Percentiles rank a stretch among this genome's conserved stretches.
Evolutionary conservation across 2,797 vertebrate genomes (phyloP).

Genomic region (Cheirogaleus major): DNA sequence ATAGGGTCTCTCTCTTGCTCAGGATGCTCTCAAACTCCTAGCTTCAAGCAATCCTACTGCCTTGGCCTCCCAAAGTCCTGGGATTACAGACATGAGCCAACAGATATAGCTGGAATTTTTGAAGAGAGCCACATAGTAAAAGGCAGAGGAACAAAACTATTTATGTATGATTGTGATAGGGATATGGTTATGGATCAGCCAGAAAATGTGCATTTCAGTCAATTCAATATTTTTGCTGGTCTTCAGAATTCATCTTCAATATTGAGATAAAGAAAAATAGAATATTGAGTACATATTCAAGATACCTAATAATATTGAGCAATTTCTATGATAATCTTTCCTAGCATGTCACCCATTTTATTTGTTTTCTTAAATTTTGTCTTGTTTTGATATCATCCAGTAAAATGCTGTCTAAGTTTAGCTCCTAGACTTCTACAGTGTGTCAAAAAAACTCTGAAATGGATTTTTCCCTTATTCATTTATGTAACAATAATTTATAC

Average conservation of each 20-base stretch:
- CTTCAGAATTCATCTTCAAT: neutral
- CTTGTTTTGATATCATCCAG: neutral
- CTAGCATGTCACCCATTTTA: neutral
- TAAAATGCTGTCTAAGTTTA: neutral
- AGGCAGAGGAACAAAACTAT: neutral
- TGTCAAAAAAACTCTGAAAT: neutral
- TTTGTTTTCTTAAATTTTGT: neutral
- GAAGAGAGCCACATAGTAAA: neutral
- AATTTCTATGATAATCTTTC: neutral
- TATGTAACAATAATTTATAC: too few species aligned
- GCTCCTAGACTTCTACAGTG: neutral
- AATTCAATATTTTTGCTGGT: neutral
- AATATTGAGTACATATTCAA: neutral
- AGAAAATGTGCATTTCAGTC: neutral
- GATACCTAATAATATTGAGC: neutral
- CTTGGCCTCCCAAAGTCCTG: neutral
- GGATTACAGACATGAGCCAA: neutral
- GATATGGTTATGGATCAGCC: neutral
- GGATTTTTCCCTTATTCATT: neutral
- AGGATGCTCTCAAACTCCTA: neutral
- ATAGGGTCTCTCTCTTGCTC: neutral
- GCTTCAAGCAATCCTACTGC: neutral
- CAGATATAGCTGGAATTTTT: neutral
- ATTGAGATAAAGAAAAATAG: neutral
- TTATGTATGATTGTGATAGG: neutral